Percentiles rank a stretch among this genome's conserved stretches.
phyloP scores from a whole-genome alignment of 2,888 invertebrate genomes.

The Parnassius mnemosyne region DNA sequence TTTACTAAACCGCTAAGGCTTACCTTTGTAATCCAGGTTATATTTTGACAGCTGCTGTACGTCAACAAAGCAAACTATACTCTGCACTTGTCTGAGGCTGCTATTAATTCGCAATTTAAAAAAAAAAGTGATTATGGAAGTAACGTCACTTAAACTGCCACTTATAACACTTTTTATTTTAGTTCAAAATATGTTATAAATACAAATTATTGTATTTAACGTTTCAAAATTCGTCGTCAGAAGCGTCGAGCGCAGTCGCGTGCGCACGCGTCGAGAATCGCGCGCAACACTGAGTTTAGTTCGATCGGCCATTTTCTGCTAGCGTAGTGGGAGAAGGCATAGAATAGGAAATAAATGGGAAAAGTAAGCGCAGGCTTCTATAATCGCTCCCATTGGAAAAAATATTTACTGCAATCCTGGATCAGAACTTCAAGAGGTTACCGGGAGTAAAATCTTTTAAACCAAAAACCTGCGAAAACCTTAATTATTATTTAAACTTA shows the following conservation, averaged over 20 bases:
- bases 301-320: conserved; percentile 63
- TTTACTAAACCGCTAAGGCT: conserved; percentile 32
- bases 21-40: conserved; percentile 62
- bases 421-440: too few species aligned
- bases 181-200: conserved; percentile 39
- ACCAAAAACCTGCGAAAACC: too few species aligned
- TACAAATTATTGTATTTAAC: conserved; percentile 26
- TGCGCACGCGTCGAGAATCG: conserved; percentile 62
- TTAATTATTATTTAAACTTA: too few species aligned
- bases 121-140: conserved; percentile 24
- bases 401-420: too few species aligned
- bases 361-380: conserved; percentile 28
- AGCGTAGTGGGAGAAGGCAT: conserved; percentile 60
- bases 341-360: conserved; percentile 65
- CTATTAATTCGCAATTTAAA: conserved; percentile 16
- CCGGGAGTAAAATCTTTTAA: too few species aligned
- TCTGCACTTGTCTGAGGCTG: conserved; percentile 37
- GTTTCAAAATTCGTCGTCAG: conserved; percentile 35
- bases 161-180: conserved; percentile 40
- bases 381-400: too few species aligned
- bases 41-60: conserved; percentile 69
- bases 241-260: conserved; percentile 35
- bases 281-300: conserved; percentile 62
- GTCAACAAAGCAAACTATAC: conserved; percentile 61
- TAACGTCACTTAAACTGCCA: conserved; percentile 42